phyloP scores from a whole-genome alignment of 1,140 invertebrate species.

The Nebria ingens region DNA sequence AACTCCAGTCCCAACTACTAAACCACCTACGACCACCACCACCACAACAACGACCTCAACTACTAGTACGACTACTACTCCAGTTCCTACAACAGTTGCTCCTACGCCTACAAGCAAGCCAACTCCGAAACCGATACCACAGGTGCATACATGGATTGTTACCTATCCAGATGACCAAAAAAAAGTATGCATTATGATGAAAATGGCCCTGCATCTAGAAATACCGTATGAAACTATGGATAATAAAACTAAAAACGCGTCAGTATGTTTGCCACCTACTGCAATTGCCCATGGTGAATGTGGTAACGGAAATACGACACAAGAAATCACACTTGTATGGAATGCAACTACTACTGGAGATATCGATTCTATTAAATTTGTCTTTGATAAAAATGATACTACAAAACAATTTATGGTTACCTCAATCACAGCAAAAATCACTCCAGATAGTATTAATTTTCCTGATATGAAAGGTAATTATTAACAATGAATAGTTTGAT shows the following conservation, averaged over 20 bases:
- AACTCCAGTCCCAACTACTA: constrained; percentile 23
- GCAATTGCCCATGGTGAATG: constrained; percentile 36
- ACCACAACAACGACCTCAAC: constrained; percentile 21
- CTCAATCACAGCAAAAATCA: constrained; percentile 16
- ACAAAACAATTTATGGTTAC: constrained; percentile 19
- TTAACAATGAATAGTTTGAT: constrained; percentile 1
- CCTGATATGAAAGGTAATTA: constrained; percentile 9
- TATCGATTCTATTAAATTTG: constrained; percentile 32
- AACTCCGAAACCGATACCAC: constrained; percentile 31
- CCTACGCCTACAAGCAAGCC: constrained; percentile 23
- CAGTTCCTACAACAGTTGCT: constrained; percentile 24
- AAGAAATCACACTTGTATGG: constrained; percentile 40
- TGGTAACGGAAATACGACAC: constrained; percentile 28
- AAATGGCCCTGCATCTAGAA: constrained; percentile 51
- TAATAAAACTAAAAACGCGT: constrained; percentile 23
- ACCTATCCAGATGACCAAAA: constrained; percentile 33
- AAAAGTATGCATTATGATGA: constrained; percentile 45
- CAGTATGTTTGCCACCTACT: constrained; percentile 37
- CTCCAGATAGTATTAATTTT: constrained; percentile 7
- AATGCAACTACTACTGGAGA: constrained; percentile 19
- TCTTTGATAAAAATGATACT: constrained; percentile 38
- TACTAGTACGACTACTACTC: constrained; percentile 19
- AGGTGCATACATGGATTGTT: constrained; percentile 41
- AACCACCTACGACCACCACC: constrained; percentile 15
- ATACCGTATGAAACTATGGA: constrained; percentile 40